Base-by-base conservation (phyloP, 2,888 invertebrate species). In the Molorchus minor region DNA sequence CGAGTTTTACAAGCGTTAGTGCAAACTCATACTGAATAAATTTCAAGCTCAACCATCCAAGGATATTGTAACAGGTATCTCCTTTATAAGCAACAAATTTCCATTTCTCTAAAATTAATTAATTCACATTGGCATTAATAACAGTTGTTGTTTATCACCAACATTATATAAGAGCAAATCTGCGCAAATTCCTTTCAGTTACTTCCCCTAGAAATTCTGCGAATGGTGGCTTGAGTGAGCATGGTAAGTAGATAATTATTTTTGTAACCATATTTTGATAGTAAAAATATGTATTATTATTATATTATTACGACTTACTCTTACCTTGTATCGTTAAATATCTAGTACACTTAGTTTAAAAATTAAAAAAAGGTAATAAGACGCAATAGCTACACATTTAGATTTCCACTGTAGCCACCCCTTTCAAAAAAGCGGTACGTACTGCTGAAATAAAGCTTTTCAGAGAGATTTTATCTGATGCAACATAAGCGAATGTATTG, bases 171-270 rank as follows among this genome's bases (percentile, higher is more conserved):
- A 58, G 52, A 54, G 21, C 47, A 15, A 33, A 7, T 15, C 10
- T 19, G 29, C 30, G 41, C 19, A 38, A 33, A 29, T 47, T 35
- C 36, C 25, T 13, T 43, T 52, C 35, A 43, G 46, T 54, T 36
- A 47, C 43, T 51, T 45, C 51, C 30, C 25, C 12, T 2, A 29
- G 38, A 57, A 57, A 30, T 29, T 51, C 19, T 10, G 17, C 25
- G 17, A 38, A 58, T 52, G 35, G 38, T 58, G 30, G 44, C 51
- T 54, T 41, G 44, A 40, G 52, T 54, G 43, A 54, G 45, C 35
- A 58, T 62, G 55, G 57, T 54, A 45, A 51, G 57, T 51, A 12
- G 12, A 19, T n/a, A n/a, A n/a, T n/a, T n/a, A n/a, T n/a, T n/a
- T n/a, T n/a, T n/a, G n/a, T n/a, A n/a, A n/a, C n/a, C n/a, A n/a